phyloP scores from a whole-genome alignment of 2,113 vertebrate genomes.

The Arizona elegans region DNA sequence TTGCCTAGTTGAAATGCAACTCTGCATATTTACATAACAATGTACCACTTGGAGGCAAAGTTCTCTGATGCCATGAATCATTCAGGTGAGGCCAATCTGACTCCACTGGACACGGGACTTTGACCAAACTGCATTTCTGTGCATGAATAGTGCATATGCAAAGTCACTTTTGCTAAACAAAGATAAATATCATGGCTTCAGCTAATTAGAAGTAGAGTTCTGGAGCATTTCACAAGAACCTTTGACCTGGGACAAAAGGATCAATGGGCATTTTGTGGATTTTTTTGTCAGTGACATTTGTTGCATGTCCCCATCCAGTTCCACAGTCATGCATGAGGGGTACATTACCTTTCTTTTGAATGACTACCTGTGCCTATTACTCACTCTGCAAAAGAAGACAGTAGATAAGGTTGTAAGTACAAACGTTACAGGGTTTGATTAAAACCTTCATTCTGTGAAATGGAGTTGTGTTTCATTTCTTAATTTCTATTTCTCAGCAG shows the following conservation, averaged over 20 bases:
- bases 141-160: not conserved
- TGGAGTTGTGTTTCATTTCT: not conserved
- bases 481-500: not conserved
- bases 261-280: not conserved
- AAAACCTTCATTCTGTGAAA: constrained; percentile 28
- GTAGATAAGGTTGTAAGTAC: not conserved
- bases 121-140: not conserved
- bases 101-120: not conserved
- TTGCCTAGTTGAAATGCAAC: not conserved
- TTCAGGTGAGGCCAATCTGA: not conserved
- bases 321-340: constrained; percentile 71
- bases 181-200: not conserved
- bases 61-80: not conserved
- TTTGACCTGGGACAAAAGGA: not conserved
- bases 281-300: constrained; percentile 69
- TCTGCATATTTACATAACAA: not conserved
- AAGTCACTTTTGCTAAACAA: not conserved
- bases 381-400: constrained; percentile 55
- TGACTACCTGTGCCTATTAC: constrained; percentile 52
- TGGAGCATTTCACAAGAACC: not conserved
- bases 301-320: constrained; percentile 47
- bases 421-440: constrained; percentile 27
- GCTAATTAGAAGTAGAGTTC: not conserved
- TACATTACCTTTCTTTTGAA: constrained; percentile 63
- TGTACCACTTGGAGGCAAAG: not conserved